Base-by-base conservation (phyloP, 2,888 invertebrate species). In the Hybos culiciformis region DNA sequence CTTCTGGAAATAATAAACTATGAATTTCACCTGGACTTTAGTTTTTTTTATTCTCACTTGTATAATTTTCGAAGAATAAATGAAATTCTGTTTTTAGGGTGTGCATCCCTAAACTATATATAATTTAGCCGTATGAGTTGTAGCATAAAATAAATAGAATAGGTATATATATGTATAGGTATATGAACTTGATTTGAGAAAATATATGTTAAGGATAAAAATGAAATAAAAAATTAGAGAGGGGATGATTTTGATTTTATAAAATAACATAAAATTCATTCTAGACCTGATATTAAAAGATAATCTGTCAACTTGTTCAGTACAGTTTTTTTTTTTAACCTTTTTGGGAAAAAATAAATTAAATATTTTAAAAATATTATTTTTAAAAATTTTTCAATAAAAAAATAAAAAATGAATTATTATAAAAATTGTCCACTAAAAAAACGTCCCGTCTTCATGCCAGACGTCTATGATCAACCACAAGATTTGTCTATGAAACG, bases 401-500 rank as follows among this genome's bases (percentile, higher is more conserved):
- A 52, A 50, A 46, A 18, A 37, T 15, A 41, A 46, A 50, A 70
- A 73, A 67, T 84, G 58, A 70, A 75, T 63, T 85, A 85, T 67
- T 88, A 88, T 69, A 85, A 86, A 61, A 80, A 84, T 69, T 88
- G 88, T 61, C 90, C 90, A 67, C 74, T 90, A 54, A 90, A 90
- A 70, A 90, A 90, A 74, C 79, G 90, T 67, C 90, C 90, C 50
- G 80, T 87, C 59, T 53, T 77, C 56, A 75, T 80, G 54, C 71
- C 78, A 64, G 73, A 77, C 61, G 71, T 78, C 63, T 72, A 75
- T 59, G 73, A 62, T 3, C 53, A 58, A 41, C 64, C 64, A 7
- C 60, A 61, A 51, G 64, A 65, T 55, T 52, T 65, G 11, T 64
- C 64, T 19, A 43, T 65, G 15, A 64, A 64, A 45, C 57, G 63